Percentiles rank a stretch among this genome's conserved stretches.
phyloP scores from a whole-genome alignment of 64 coral and sea anemone genomes.

The Dendrophyllia cribrosa region DNA sequence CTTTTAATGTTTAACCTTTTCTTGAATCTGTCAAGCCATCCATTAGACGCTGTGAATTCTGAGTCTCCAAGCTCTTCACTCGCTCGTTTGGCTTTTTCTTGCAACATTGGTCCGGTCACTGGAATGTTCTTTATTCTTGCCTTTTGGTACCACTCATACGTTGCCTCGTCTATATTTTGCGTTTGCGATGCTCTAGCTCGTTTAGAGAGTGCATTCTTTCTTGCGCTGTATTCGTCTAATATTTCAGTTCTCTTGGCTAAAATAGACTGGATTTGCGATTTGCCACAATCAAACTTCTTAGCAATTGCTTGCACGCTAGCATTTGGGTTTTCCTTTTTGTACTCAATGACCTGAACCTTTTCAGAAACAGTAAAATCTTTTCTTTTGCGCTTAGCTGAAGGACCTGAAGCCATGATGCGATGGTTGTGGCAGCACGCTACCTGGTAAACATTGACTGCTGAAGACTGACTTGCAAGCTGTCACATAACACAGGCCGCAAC shows the following conservation, averaged over 20 bases:
- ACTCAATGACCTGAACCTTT: constrained; percentile 58
- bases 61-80: constrained; percentile 41
- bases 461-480: no score
- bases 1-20: constrained; percentile 52
- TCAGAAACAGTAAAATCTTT: neutral
- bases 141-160: constrained; percentile 60
- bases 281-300: constrained; percentile 62
- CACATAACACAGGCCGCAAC: neutral
- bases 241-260: constrained; percentile 26
- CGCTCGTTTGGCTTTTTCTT: constrained; percentile 36
- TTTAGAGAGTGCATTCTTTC: neutral
- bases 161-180: constrained; percentile 42
- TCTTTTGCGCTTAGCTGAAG: constrained; percentile 18
- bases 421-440: constrained; percentile 2
- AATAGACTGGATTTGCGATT: constrained; percentile 24
- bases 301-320: constrained; percentile 46
- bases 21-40: constrained; percentile 57
- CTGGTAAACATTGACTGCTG: neutral
- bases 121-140: constrained; percentile 38
- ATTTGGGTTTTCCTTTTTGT: constrained; percentile 62
- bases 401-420: constrained; percentile 27
- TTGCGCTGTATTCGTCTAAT: constrained; percentile 24
- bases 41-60: constrained; percentile 50
- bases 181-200: constrained; percentile 10
- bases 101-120: constrained; percentile 27